Conservation (phyloP, 2,888 invertebrate genomes). For the Nephrocerus scutellatus region DNA sequence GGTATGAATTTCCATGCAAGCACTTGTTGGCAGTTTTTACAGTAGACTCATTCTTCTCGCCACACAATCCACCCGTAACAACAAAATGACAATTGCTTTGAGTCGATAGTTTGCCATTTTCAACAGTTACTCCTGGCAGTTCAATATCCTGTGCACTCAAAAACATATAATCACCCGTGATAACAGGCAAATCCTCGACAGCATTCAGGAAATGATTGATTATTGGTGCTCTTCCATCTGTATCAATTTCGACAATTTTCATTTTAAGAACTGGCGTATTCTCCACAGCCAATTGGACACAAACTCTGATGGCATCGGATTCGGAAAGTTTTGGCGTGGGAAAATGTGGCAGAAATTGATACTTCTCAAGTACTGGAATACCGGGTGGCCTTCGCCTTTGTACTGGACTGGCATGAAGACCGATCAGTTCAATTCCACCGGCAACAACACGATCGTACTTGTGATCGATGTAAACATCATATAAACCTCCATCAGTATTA, state of each 20-base stretch:
- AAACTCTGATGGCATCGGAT: constrained; percentile 53
- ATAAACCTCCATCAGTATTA: constrained; percentile 34
- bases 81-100: constrained; percentile 40
- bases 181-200: constrained; percentile 61
- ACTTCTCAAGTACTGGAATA: constrained; percentile 70
- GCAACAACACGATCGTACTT: constrained; percentile 49
- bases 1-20: constrained; percentile 55
- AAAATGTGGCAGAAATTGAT: constrained; percentile 62
- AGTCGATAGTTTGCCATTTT: constrained; percentile 54
- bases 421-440: constrained; percentile 71
- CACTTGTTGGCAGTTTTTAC: constrained; percentile 49
- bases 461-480: constrained; percentile 38
- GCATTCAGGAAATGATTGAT: constrained; percentile 54
- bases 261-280: constrained; percentile 59
- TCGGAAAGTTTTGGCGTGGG: constrained; percentile 29
- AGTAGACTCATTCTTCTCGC: constrained; percentile 28
- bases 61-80: constrained; percentile 30
- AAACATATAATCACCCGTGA: constrained; percentile 60
- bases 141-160: constrained; percentile 38
- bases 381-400: constrained; percentile 60
- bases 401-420: constrained; percentile 69
- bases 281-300: constrained; percentile 67
- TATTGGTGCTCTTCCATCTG: constrained; percentile 50
- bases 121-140: constrained; percentile 51
- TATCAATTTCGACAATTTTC: constrained; percentile 55